A percentile compares a stretch with the other conserved stretches of the same genome.
phyloP scores from a whole-genome alignment of 2,797 vertebrate genomes.

The Moxostoma hubbsi region DNA sequence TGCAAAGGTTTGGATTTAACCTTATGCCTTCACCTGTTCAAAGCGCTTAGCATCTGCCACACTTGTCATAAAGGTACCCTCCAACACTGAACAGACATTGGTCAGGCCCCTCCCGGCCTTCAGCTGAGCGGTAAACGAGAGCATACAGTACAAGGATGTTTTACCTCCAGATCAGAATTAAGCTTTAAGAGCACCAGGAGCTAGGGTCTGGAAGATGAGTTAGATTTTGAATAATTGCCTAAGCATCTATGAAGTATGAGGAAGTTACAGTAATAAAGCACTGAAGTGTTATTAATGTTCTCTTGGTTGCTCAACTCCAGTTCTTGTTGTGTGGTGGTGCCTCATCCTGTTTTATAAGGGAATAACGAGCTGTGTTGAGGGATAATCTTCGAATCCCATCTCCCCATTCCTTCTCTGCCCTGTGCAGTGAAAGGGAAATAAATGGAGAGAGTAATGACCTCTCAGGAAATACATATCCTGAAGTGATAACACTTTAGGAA shows the following conservation, averaged over 20 bases:
- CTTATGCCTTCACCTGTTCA: conserved; percentile 79
- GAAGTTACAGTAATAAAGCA: not conserved
- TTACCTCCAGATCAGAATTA: conserved; percentile 82
- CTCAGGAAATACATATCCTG: not conserved
- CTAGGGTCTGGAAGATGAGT: conserved; percentile 81
- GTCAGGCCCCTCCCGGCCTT: conserved; percentile 95
- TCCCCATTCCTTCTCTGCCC: conserved; percentile 95
- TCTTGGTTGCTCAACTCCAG: conserved; percentile 83
- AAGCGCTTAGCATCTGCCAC: conserved; percentile 79
- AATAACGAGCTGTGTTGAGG: conserved; percentile 90
- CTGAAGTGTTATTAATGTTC: not conserved
- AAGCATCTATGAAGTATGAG: not conserved
- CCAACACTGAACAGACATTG: conserved; percentile 89
- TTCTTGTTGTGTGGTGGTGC: conserved; percentile 92
- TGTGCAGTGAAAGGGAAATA: conserved; percentile 58
- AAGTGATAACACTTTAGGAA: not conserved
- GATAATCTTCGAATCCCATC: conserved; percentile 93
- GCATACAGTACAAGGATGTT: conserved; percentile 88
- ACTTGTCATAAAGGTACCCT: conserved; percentile 87
- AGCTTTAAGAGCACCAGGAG: conserved; percentile 89
- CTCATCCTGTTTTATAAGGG: conserved; percentile 89
- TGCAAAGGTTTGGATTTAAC: not conserved
- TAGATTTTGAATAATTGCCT: not conserved
- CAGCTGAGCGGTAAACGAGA: conserved; percentile 90
- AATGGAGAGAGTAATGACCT: not conserved